Evolutionary conservation across 2,888 invertebrate genomes (phyloP), one percentile per base, ranked within the genome.

Genomic region (Leptogaster cylindrica): DNA sequence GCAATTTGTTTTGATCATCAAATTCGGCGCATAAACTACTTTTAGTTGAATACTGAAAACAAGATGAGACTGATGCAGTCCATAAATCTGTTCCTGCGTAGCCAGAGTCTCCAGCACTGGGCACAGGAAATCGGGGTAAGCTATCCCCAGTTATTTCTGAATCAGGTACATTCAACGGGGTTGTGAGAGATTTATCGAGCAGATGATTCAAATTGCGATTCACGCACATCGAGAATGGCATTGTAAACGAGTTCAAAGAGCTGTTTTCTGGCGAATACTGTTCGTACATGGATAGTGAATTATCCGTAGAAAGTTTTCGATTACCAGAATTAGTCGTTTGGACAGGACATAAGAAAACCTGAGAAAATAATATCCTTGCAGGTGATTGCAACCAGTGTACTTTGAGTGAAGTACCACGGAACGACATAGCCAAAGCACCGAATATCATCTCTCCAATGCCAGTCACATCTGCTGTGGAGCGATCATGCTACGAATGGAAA

Each of bases 401-500:
- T 84, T 95, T 95, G 71, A 93, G 85, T n/a, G 92, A 89, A 33
- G 92, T 88, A 65, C 92, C 93, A 76, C 89, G 88, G 81, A 89
- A 93, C 72, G 92, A 91, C 90, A 95, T 91, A 1, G 93, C 92
- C 58, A 93, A 90, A 1, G 93, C 89, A 5, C 95, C 95, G 79
- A 95, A 95, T 74, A 95, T 89, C 92, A 95, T 93, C 84, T 95
- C 95, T 73, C 93, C 91, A 77, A 95, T 84, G 71, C 88, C 84
- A 72, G 85, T 86, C 67, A 89, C 87, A 78, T 94, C 94, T 72
- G 82, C 75, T 73, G 86, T 82, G 61, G 78, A 86, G 46, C 87
- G 87, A 75, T 84, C 86, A 77, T 87, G 88, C 89, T 89, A 50
- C 0, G 67, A 55, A 41, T n/a, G 39, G 41, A 20, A 44, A 55